These are phyloP conservation scores for Rousettus leschenaultii DNA, from an alignment of 2,113 vertebrate genomes.

Conservation along the genomic window DNA sequence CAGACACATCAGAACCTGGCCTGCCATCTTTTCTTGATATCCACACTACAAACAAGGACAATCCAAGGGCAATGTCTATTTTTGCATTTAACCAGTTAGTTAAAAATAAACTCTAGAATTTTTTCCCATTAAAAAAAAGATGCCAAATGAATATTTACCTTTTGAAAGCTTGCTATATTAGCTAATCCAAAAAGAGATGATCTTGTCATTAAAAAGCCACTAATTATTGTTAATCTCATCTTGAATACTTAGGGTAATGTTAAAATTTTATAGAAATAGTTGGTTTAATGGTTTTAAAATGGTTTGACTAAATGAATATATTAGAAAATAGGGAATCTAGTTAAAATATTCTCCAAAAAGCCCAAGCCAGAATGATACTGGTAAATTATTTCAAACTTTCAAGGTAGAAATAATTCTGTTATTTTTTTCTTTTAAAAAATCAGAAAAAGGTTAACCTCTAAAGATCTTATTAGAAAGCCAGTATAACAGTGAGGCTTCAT, in stretches of 20 bases:
- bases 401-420: neutral
- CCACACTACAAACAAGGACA: neutral
- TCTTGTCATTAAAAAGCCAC: neutral
- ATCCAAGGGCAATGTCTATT: slow-evolving; percentile 28
- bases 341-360: neutral
- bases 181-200: neutral
- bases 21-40: neutral
- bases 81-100: slow-evolving; percentile 16
- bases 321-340: neutral
- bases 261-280: slow-evolving; percentile 14
- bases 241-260: neutral
- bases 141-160: neutral
- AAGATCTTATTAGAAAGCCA: neutral
- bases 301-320: neutral
- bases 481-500: neutral
- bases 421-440: neutral
- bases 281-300: neutral
- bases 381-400: neutral
- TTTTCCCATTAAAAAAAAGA: slow-evolving; percentile 2
- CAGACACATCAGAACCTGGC: fast-evolving
- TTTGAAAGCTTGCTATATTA: neutral
- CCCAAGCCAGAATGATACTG: neutral
- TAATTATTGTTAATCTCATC: slow-evolving; percentile 26
- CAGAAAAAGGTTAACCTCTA: neutral
- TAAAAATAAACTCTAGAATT: slow-evolving; percentile 25